A percentile compares a stretch with the other conserved stretches of the same genome.
phyloP scores from a whole-genome alignment of 2,888 invertebrate species.

The Tupiocoris notatus region DNA sequence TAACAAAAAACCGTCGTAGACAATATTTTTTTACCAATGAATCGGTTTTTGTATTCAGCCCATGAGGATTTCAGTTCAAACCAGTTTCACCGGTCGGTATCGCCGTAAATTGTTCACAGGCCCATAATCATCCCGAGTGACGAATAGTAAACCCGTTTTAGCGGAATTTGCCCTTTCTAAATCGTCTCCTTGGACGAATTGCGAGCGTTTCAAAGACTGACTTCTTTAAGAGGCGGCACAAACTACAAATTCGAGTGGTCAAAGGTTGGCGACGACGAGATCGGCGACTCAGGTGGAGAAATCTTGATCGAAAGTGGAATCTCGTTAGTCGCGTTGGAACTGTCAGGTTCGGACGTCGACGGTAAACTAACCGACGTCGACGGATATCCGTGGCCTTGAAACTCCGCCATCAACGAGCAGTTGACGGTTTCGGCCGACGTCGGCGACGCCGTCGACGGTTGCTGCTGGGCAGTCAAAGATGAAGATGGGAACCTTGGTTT shows the following conservation, averaged over 20 bases:
- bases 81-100: no score
- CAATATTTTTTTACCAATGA: no score
- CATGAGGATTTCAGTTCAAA: no score
- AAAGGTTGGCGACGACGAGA: constrained; percentile 28
- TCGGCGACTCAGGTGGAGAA: constrained; percentile 29
- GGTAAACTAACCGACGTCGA: constrained; percentile 27
- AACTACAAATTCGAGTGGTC: constrained; percentile 26
- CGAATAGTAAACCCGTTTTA: no score
- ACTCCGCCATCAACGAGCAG: constrained; percentile 18
- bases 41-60: no score
- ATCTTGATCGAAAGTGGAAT: constrained; percentile 31
- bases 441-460: not conserved
- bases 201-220: no score
- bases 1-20: no score
- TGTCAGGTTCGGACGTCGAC: constrained; percentile 25
- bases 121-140: no score
- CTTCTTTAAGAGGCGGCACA: no score
- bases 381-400: constrained; percentile 7
- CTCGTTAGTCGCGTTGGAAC: constrained; percentile 3
- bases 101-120: no score
- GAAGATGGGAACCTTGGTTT: constrained; percentile 25
- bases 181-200: no score
- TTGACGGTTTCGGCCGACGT: not conserved
- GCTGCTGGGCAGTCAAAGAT: not conserved
- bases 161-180: no score